Evolutionary conservation across 2,888 invertebrate genomes (phyloP).

Genomic region (Orchesella flavescens): DNA sequence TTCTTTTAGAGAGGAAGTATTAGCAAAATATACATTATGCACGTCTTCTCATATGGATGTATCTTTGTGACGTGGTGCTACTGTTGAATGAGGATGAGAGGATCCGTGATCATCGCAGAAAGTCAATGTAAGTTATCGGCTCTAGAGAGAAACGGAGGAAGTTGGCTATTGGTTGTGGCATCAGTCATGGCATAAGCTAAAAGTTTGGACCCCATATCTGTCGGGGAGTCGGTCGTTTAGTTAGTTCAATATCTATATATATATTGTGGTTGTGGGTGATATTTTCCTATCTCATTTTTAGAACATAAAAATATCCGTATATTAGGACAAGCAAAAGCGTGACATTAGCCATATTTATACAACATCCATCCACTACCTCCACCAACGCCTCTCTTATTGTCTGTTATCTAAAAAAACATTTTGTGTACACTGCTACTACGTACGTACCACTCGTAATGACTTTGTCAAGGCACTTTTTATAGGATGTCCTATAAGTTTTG

Average conservation of each 20-base stretch:
- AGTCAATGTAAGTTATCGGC: too few relatives aligned
- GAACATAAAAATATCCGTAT: constrained; percentile 2
- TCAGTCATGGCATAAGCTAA: too few relatives aligned
- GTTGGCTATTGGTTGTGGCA: too few relatives aligned
- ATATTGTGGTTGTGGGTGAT: background rate
- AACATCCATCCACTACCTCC: constrained; percentile 8
- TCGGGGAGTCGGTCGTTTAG: too few relatives aligned
- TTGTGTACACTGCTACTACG: constrained; percentile 3
- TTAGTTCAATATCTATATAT: too few relatives aligned
- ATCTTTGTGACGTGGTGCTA: too few relatives aligned
- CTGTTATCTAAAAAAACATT: constrained; percentile 19
- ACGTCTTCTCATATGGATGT: too few relatives aligned
- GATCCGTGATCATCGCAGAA: too few relatives aligned
- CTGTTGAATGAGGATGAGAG: too few relatives aligned
- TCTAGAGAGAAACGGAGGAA: too few relatives aligned
- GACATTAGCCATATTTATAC: constrained; percentile 50
- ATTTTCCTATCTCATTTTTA: constrained; percentile 22
- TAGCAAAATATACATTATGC: background rate
- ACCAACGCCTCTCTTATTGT: constrained; percentile 35
- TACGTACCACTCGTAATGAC: constrained; percentile 7
- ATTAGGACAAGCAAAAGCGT: constrained; percentile 23
- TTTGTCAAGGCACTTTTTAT: constrained; percentile 49
- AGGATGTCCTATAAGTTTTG: constrained; percentile 49
- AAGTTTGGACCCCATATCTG: too few relatives aligned
- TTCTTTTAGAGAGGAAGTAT: constrained; percentile 31